Evolutionary conservation across 2,797 vertebrate species (phyloP), one percentile per base, ranked within the genome.

Genomic region (Xenentodon cancila): DNA sequence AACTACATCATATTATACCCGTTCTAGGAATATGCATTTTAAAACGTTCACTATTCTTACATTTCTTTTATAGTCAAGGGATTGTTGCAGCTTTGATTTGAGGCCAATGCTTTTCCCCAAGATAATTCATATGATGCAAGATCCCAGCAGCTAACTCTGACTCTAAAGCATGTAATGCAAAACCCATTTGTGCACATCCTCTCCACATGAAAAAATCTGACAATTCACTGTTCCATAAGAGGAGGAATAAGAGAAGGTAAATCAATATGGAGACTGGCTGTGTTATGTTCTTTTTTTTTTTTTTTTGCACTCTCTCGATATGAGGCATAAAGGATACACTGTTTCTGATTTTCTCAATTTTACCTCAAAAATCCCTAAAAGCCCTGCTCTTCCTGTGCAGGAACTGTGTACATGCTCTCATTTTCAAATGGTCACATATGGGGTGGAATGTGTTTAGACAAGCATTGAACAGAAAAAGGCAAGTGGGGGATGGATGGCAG

Each of bases 391-490:
- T 47, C 66, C n/a, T 59, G 45, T 15, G 21, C 30, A 52, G 40
- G 71, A 72, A 79, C 75, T 77, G 51, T 62, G 45, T 21, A 7
- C 60, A 30, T 52, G 42, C 22, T 43, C 50, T 73, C 73, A 67
- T 73, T 65, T 63, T 56, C 47, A 71, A 25, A 71, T 49, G 69
- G 64, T 81, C 66, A 71, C 58, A 50, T 44, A 47, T 13, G 21
- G 15, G 25, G 49, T 11, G 42, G 30, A 53, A 54, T 54, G 34
- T 61, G 56, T 67, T 19, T 47, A 32, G 43, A 56, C 2, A 30
- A 45, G n/a, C 6, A 44, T 13, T 40, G 37, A 40, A 40, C 37
- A 40, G 13, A 40, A 7, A 25, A 40, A 13, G 13, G 37, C 37
- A 15, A 43, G 16, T n/a, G 15, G 22, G 17, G 25, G 30, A n/a